These are phyloP conservation scores for Leucophenga maculata DNA, from an alignment of 2,888 invertebrate species.

Conservation along the genomic window DNA sequence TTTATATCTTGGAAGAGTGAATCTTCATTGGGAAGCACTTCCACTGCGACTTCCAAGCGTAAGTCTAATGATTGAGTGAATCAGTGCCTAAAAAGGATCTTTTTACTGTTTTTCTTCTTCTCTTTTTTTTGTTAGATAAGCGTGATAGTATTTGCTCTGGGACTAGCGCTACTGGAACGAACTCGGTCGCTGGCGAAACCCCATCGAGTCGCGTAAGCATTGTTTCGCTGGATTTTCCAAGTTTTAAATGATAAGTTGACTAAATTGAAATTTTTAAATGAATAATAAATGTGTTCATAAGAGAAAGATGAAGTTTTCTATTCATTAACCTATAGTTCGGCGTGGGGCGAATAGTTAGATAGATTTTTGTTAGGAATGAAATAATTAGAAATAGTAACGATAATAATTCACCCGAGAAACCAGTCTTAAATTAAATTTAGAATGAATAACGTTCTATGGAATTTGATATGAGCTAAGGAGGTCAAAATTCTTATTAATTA, in stretches of 20 bases:
- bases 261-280: too few relatives aligned
- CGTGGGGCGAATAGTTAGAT: too few relatives aligned
- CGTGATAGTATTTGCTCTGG: constrained; percentile 41
- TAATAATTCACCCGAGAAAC: too few relatives aligned
- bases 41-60: constrained; percentile 45
- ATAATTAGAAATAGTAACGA: too few relatives aligned
- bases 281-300: too few relatives aligned
- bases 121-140: not conserved
- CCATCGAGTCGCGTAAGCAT: constrained; percentile 57
- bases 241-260: not conserved
- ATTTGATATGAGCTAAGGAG: too few relatives aligned
- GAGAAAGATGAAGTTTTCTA: too few relatives aligned
- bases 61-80: not conserved
- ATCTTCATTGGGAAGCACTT: constrained; percentile 44
- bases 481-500: too few relatives aligned
- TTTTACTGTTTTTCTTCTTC: constrained; percentile 9
- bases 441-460: too few relatives aligned
- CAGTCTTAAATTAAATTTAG: too few relatives aligned
- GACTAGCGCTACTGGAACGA: constrained; percentile 51
- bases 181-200: constrained; percentile 43
- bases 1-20: constrained; percentile 64
- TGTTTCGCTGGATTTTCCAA: constrained; percentile 62
- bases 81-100: constrained; percentile 10
- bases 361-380: too few relatives aligned
- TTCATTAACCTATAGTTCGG: too few relatives aligned